Base-by-base conservation (phyloP, 2,888 invertebrate species). In the Ceratothoa steindachneri region DNA sequence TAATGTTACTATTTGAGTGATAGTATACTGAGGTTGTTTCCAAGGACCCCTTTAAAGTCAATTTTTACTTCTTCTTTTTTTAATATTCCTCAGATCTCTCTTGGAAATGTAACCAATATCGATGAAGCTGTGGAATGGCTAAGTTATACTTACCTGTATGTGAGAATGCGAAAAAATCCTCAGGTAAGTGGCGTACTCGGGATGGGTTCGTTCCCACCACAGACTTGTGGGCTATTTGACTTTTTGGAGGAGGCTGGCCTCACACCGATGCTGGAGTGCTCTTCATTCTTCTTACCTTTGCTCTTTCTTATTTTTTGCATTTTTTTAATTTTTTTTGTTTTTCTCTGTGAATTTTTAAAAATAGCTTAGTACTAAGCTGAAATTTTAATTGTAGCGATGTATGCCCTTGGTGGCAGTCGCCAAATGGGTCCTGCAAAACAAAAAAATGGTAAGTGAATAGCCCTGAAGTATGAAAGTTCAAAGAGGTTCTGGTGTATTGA, bases 91-190 rank as follows among this genome's bases (percentile, higher is more conserved):
- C 83, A 92, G 91, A 89, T 96, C 69, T 90, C 94, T 0, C 86
- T 97, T 19, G 98, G 99, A n/a, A 98, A 97, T 0, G 95, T 99
- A 30, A 91, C 93, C 0, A 98, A 93, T 82, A 89, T 98, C 3
- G 91, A 93, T 76, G 99, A 99, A 85, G 99, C 97, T 0, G 93
- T 98, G 0, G 92, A 95, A 83, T 99, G 99, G 99, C 86, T 99
- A 29, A 95, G 94, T 82, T 99, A 98, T 83, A 97, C 98, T 0
- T 98, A 99, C 83, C 87, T 99, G 30, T 96, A 91, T 84, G 93
- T 97, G 3, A 88, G 99, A 81, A 97, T 98, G 91, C 88, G 91
- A 80, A 89, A 92, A 71, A 99, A 99, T 87, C 96, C 96, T 2
- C 86, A 89, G 75, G 89, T 87, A 1, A 60, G 66, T 15, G 55